Base-by-base conservation (phyloP, 2,113 vertebrate species). In the Lipophrys pholis region DNA sequence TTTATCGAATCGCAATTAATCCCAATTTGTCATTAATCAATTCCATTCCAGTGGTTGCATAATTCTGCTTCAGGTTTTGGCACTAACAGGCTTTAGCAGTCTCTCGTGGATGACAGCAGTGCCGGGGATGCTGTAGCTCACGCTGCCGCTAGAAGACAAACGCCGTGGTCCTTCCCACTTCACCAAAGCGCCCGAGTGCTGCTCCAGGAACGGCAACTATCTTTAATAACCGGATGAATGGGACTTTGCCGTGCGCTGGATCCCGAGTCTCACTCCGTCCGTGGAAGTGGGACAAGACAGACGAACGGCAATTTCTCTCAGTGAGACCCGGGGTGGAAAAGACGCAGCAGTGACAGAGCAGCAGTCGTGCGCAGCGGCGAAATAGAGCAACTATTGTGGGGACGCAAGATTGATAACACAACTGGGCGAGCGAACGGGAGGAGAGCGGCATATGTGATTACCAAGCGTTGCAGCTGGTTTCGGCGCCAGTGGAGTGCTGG, bases 41-140 rank as follows among this genome's bases (percentile, higher is more conserved):
- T 94, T 90, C 93, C 90, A 87, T 88, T 94, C 92, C 91, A 90
- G 89, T 89, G 39, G 40, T 73, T 43, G 76, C 59, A 42, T 21
- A 36, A 88, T 72, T 94, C 93, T 93, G 89, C 89, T 90, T 93
- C 91, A 90, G 80, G 91, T 92, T 93, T 93, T 93, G 88, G 79
- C 79, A 39, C 76, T 38, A 69, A 41, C 91, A 84, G 76, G 49
- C 69, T 82, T 52, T 54, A 55, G 57, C 69, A 81, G 83, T 81
- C 73, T 79, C 76, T 61, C 36, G 78, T 80, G 85, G 88, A 83
- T 90, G 91, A 89, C 85, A 91, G 85, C 68, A 80, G 87, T 14
- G 80, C 78, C 49, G 84, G 85, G 86, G 89, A 89, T 89, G 90
- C 85, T 90, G 81, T 81, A 80, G 79, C 87, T 71, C 82, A 50